Evolutionary conservation across 2,797 vertebrate genomes (phyloP).

Genomic region (Melopsittacus undulatus): DNA sequence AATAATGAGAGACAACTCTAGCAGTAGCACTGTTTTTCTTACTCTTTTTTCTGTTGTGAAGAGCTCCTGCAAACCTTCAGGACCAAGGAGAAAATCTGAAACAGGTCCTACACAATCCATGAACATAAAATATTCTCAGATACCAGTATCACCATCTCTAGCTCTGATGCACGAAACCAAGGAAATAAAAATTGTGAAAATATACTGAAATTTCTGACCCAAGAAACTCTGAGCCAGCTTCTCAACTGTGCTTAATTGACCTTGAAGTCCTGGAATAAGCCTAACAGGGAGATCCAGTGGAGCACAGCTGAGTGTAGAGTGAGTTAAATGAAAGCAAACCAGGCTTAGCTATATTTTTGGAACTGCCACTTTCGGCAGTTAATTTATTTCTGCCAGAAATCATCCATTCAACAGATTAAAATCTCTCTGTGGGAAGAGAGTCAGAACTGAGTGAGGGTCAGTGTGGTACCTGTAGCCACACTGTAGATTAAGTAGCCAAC

Average conservation of each 20-base stretch:
- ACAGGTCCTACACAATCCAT: not conserved
- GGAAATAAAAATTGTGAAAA: not conserved
- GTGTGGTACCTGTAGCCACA: not conserved
- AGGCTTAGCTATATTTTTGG: not conserved
- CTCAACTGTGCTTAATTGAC: not conserved
- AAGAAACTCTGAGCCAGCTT: not conserved
- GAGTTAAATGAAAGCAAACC: not conserved
- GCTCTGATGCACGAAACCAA: not conserved
- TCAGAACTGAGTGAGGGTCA: not conserved
- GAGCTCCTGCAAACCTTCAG: not conserved
- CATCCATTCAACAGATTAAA: not conserved
- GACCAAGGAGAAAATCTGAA: not conserved
- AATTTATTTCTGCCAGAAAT: slow-evolving; percentile 4
- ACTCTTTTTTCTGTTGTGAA: not conserved
- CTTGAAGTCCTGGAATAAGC: not conserved
- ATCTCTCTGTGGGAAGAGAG: not conserved
- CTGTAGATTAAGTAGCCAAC: not conserved
- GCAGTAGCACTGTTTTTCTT: not conserved
- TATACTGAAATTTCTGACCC: not conserved
- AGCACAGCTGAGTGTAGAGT: not conserved
- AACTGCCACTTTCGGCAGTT: not conserved
- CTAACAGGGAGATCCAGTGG: not conserved
- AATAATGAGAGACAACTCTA: not conserved
- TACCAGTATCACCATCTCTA: not conserved
- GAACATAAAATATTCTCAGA: not conserved